Conservation (phyloP, 2,888 invertebrate species). For the Ceramica pisi region DNA sequence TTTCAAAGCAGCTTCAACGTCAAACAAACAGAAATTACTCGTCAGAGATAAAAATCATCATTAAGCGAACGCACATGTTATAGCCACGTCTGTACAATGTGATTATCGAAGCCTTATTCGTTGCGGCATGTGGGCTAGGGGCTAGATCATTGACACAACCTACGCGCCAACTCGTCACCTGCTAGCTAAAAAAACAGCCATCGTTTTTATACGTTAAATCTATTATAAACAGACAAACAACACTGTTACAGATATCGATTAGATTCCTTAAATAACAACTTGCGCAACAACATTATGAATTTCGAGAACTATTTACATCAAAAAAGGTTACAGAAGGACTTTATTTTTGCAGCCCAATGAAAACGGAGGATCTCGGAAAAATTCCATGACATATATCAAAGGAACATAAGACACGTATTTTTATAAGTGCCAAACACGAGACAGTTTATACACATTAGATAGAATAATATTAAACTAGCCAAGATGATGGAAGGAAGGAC, state of each 20-base stretch:
- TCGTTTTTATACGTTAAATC: slow-evolving; percentile 82
- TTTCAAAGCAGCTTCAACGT: slow-evolving; percentile 32
- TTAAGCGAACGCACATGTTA: slow-evolving; percentile 67
- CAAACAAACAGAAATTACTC: slow-evolving; percentile 57
- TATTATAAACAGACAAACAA: slow-evolving; percentile 78
- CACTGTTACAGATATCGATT: slow-evolving; percentile 30
- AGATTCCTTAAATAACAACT: not conserved
- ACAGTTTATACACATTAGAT: slow-evolving; percentile 86
- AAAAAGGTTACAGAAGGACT: slow-evolving; percentile 42
- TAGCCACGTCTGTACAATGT: slow-evolving; percentile 80
- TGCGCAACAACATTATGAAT: slow-evolving; percentile 73
- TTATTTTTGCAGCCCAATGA: slow-evolving; percentile 83
- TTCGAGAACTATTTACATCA: slow-evolving; percentile 25
- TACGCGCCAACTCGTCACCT: slow-evolving; percentile 89
- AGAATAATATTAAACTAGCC: slow-evolving; percentile 78
- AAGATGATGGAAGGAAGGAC: slow-evolving; percentile 91
- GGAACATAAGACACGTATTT: slow-evolving; percentile 83
- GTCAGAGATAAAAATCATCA: slow-evolving; percentile 71
- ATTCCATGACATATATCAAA: slow-evolving; percentile 87
- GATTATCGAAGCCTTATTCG: slow-evolving; percentile 89
- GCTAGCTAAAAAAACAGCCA: slow-evolving; percentile 81
- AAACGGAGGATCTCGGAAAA: slow-evolving; percentile 87
- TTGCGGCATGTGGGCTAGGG: slow-evolving; percentile 89
- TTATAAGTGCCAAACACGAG: slow-evolving; percentile 87
- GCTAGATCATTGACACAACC: slow-evolving; percentile 90